Base-by-base conservation (phyloP, 2,888 invertebrate species). In the Congeria kusceri region DNA sequence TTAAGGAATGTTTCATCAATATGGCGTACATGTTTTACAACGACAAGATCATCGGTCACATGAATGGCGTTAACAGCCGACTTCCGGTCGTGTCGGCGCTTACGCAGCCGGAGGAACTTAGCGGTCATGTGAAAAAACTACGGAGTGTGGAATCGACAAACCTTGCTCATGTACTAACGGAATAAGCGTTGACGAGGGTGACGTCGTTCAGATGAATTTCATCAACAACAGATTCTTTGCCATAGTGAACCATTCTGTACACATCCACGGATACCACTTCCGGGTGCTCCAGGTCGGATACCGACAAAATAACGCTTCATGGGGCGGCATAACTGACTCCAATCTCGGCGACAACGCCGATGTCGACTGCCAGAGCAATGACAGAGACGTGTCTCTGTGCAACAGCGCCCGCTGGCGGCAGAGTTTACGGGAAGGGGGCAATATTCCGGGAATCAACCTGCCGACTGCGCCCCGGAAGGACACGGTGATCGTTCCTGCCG, bases 231-330 rank as follows among this genome's bases (percentile, higher is more conserved):
- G 87, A 11, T 53, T 13, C 0, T 80, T 85, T 3, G 71, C 64
- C 18, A 74, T 83, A 5, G 77, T 75, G 49, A 77, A 87, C 20
- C 91, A 91, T 66, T 87, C 89, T 0, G 71, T 91, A 11, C 91
- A 92, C 76, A 66, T 90, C 44, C 92, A 92, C 59, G 91, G 92
- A 0, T 87, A 91, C 65, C 80, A 81, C 11, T 91, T 91, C 72
- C 85, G 88, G 28, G 89, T 92, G 3, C 28, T 91, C 25, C 87
- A 87, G 65, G 83, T 87, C 65, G 91, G 90, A 7, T 87, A 82
- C 47, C 80, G 83, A 0, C 28, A 20, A 2, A 79, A n/a, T n/a
- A n/a, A n/a, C n/a, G n/a, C n/a, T n/a, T n/a, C n/a, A n/a, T n/a
- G n/a, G n/a, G n/a, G n/a, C n/a, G n/a, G n/a, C n/a, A n/a, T n/a